Base-by-base conservation (phyloP, 2,113 vertebrate species). In the Corythornis cristatus region DNA sequence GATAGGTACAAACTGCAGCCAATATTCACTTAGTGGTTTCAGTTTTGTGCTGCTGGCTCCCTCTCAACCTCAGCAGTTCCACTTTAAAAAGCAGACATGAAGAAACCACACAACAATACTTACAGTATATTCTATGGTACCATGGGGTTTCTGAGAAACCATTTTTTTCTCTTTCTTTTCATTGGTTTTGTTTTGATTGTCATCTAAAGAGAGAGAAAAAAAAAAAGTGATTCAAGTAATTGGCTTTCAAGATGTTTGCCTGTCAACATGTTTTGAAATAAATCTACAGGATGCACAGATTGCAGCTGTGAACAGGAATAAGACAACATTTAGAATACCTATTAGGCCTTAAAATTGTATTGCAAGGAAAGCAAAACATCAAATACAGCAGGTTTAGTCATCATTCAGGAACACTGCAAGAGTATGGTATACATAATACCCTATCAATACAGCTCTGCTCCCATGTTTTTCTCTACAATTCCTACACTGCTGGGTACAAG, bases 121-220 rank as follows among this genome's bases (percentile, higher is more conserved):
- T 94, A 98, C 98, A 31, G 93, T 98, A 35, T 98, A 98, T 81
- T 98, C 97, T 87, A 97, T 43, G 79, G 98, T 98, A 70, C 98
- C 98, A 5, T 94, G 96, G 11, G 98, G 98, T 90, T 97, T 98
- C 96, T 97, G 98, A 62, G 95, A 96, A 86, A 98, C 97, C 98
- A 98, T 98, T 96, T 98, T 98, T 89, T 98, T 98, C 88, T 98
- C 98, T 92, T 98, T 98, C 92, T 98, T 98, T 91, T 98, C 98
- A 93, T 95, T 98, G 61, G 86, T 96, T 97, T 98, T 98, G 93
- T 96, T 98, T 91, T 97, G 98, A 97, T 97, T 98, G 89, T 98
- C 97, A 95, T 98, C 98, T 98, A 92, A 92, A 93, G 54, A 93
- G 93, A 25, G 76, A 57, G 73, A 67, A 11, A 29, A 28, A 35